Evolutionary conservation across 2,888 invertebrate species (phyloP).

Genomic region (Petrolisthes cinctipes): DNA sequence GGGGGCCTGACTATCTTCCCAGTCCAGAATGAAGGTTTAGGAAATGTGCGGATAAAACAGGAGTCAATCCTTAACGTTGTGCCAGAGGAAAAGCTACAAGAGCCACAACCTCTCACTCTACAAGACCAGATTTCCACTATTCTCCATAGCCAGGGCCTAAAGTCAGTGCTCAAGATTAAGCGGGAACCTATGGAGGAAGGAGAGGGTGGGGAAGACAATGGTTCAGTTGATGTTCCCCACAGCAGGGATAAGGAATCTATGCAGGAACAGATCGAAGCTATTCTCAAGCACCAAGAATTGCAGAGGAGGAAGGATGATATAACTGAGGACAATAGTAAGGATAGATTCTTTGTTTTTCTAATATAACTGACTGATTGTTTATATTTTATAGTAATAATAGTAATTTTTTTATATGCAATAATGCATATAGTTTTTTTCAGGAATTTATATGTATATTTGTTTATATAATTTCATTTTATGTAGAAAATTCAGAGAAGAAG

Average conservation of each 20-base stretch:
- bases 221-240: neutral
- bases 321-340: slow-evolving; percentile 28
- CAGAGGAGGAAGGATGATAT: slow-evolving; percentile 29
- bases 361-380: no score
- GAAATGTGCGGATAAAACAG: slow-evolving; percentile 32
- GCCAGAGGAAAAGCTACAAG: neutral
- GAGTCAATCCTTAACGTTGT: neutral
- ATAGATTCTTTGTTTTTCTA: neutral
- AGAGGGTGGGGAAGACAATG: neutral
- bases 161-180: slow-evolving; percentile 32
- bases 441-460: no score
- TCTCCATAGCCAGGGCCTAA: slow-evolving; percentile 47
- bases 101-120: slow-evolving; percentile 15
- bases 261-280: slow-evolving; percentile 55
- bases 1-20: slow-evolving; percentile 44
- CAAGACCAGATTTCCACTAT: slow-evolving; percentile 53
- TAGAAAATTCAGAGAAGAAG: no score
- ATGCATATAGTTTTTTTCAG: no score
- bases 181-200: slow-evolving; percentile 10
- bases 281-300: slow-evolving; percentile 42
- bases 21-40: slow-evolving; percentile 12
- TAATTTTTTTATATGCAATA: no score
- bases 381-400: no score
- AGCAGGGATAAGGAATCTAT: slow-evolving; percentile 37
- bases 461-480: no score